Evolutionary conservation across 2,888 invertebrate genomes (phyloP).

Genomic region (Melanargia galathea): DNA sequence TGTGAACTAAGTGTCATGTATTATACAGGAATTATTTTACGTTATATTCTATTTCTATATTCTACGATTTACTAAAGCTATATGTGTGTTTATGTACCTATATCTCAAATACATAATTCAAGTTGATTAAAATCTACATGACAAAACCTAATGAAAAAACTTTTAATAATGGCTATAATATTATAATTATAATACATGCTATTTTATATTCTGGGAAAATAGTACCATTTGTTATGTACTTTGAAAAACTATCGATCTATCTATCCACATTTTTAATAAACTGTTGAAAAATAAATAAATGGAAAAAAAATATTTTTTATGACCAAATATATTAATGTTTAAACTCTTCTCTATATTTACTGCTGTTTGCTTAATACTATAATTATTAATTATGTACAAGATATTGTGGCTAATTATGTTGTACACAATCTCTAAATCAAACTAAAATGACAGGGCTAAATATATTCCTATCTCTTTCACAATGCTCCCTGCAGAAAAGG

Average conservation of each 20-base stretch:
- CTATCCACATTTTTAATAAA: constrained; percentile 11
- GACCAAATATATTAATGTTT: constrained; percentile 1
- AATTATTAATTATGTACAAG: neutral
- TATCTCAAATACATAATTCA: no score
- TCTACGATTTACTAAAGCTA: no score
- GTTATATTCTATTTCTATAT: neutral
- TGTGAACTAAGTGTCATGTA: neutral
- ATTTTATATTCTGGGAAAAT: neutral
- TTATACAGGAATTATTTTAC: neutral
- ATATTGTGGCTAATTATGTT: no score
- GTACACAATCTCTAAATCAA: no score
- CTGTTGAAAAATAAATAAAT: neutral
- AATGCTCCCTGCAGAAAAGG: no score
- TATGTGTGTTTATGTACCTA: no score
- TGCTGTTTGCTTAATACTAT: neutral
- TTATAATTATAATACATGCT: no score
- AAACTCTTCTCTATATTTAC: constrained; percentile 17
- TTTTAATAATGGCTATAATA: neutral
- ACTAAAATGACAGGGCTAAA: no score
- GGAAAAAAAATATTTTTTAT: constrained; percentile 14
- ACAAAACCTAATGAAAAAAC: no score
- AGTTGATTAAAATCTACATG: no score
- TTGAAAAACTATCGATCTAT: neutral
- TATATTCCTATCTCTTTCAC: no score
- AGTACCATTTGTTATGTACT: neutral